Evolutionary conservation across 2,888 invertebrate species (phyloP).

Genomic region (Leucoma salicis): DNA sequence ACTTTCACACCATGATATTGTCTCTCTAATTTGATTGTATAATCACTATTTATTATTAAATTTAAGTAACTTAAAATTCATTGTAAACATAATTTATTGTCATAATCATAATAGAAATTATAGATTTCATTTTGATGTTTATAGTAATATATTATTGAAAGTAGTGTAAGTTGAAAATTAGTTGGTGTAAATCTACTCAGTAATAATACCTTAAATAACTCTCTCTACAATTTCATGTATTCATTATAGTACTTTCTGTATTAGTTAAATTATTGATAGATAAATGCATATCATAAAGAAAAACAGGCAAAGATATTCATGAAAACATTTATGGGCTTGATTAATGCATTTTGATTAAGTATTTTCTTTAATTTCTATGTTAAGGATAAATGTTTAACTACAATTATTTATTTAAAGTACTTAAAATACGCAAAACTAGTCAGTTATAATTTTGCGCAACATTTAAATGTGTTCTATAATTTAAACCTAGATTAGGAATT

Average conservation of each 20-base stretch:
- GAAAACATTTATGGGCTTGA: slow-evolving; percentile 57
- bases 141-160: slow-evolving; percentile 74
- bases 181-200: slow-evolving; percentile 71
- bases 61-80: slow-evolving; percentile 78
- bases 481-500: slow-evolving; percentile 75
- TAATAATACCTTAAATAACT: slow-evolving; percentile 56
- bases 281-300: slow-evolving; percentile 74
- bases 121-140: slow-evolving; percentile 79
- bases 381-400: slow-evolving; percentile 79
- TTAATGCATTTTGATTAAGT: slow-evolving; percentile 72
- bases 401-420: slow-evolving; percentile 81
- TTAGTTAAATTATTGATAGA: slow-evolving; percentile 76
- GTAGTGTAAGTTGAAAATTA: slow-evolving; percentile 72
- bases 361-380: slow-evolving; percentile 58
- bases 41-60: slow-evolving; percentile 80
- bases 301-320: slow-evolving; percentile 55
- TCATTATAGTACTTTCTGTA: slow-evolving; percentile 65
- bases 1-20: slow-evolving; percentile 74
- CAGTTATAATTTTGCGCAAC: slow-evolving; percentile 82
- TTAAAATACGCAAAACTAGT: slow-evolving; percentile 82
- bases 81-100: slow-evolving; percentile 76
- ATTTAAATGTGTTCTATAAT: slow-evolving; percentile 79
- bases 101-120: slow-evolving; percentile 74
- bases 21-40: slow-evolving; percentile 77
- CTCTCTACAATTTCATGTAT: slow-evolving; percentile 66